Percentiles rank a stretch among this genome's conserved stretches.
Conservation (phyloP, 37 sponge, comb jelly and placozoan species). For the Mnemiopsis leidyi region DNA sequence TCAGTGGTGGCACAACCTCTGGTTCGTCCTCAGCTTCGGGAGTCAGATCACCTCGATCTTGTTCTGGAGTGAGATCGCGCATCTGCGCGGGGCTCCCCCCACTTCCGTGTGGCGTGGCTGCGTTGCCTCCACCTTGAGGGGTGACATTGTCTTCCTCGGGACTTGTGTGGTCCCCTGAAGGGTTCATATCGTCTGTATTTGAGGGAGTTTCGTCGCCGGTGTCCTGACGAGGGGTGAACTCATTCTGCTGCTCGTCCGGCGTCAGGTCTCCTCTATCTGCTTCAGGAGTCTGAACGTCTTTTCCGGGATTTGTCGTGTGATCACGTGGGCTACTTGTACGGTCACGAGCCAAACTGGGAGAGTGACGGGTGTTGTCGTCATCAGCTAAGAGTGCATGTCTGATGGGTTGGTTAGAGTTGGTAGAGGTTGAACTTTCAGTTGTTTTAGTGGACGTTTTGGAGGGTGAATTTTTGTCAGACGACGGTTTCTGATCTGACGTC, state of each 20-base stretch:
- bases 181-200: neutral
- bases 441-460: neutral
- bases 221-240: neutral
- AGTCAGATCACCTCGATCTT: neutral
- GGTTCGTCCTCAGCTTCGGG: neutral
- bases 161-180: neutral
- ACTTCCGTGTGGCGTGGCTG: too few species aligned
- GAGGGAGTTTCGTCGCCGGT: slow-evolving; percentile 5
- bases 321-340: too few species aligned
- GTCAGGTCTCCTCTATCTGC: neutral
- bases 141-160: neutral
- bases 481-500: neutral
- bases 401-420: neutral
- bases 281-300: neutral
- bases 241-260: neutral
- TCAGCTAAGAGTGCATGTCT: too few species aligned
- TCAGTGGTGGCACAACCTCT: neutral
- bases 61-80: neutral
- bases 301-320: too few species aligned
- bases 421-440: neutral
- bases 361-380: too few species aligned
- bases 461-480: neutral
- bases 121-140: neutral
- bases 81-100: neutral
- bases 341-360: too few species aligned